Conservation (phyloP, 2,113 vertebrate species). For the Onychostoma macrolepis region DNA sequence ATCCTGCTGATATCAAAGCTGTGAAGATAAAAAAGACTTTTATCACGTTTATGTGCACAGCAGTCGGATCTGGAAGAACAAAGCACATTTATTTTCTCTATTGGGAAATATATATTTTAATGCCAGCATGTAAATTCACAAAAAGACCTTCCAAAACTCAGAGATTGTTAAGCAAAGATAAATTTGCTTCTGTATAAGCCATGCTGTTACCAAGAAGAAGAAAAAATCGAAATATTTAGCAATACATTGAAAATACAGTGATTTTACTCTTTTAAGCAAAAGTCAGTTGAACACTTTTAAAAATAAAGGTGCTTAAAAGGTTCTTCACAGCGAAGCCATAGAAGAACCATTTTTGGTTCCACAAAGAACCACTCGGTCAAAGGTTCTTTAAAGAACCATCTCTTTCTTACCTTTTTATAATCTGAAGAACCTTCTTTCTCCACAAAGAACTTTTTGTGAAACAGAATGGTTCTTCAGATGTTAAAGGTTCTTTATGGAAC, state of each 20-base stretch:
- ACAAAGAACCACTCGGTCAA: no score
- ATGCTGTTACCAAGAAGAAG: not conserved
- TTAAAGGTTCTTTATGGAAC: no score
- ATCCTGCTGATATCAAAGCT: constrained; percentile 80
- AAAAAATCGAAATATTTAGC: not conserved
- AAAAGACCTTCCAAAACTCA: not conserved
- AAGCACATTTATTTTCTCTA: not conserved
- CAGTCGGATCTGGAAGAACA: not conserved
- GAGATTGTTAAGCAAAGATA: not conserved
- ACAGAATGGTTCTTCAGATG: no score
- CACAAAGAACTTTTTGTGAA: no score
- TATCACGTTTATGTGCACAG: not conserved
- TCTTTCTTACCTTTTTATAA: no score
- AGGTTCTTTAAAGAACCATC: no score
- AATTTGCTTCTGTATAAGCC: not conserved
- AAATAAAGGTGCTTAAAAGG: no score
- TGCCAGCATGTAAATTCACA: not conserved
- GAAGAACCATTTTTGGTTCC: no score
- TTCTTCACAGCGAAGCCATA: no score
- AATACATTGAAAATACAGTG: not conserved
- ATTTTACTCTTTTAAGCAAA: not conserved
- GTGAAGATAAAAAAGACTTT: constrained; percentile 36
- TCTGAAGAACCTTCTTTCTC: no score
- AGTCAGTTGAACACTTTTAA: not conserved
- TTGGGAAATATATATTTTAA: not conserved